Percentiles rank a stretch among this genome's conserved stretches.
phyloP scores from a whole-genome alignment of 2,888 invertebrate species.

The Strigamia transsilvanica region DNA sequence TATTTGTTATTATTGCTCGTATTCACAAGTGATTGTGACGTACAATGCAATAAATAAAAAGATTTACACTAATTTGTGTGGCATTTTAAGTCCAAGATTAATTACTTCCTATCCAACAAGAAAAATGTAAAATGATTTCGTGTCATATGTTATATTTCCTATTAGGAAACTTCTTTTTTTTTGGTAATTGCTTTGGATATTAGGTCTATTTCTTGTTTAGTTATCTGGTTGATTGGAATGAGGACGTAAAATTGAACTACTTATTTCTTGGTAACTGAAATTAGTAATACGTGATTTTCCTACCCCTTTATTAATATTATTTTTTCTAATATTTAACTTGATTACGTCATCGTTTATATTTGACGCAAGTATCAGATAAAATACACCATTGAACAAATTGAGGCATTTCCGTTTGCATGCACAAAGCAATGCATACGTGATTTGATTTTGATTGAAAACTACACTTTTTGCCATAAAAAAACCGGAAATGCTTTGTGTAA shows the following conservation, averaged over 20 bases:
- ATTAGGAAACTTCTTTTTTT: not conserved
- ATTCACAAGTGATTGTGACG: no score
- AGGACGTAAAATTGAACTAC: slow-evolving; percentile 16
- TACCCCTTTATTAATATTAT: no score
- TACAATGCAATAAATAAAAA: not conserved
- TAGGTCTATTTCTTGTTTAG: slow-evolving; percentile 7
- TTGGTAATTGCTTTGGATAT: not conserved
- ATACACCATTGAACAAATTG: no score
- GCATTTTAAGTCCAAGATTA: not conserved
- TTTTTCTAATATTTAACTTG: no score
- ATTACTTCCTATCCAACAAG: not conserved
- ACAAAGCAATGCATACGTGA: no score
- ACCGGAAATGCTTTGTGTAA: no score
- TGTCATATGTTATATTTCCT: slow-evolving; percentile 20
- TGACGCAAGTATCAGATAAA: no score
- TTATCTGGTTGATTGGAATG: slow-evolving; percentile 10
- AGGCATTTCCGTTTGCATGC: no score
- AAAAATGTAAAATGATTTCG: not conserved
- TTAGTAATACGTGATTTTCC: not conserved
- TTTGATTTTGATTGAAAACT: no score
- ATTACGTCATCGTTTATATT: no score
- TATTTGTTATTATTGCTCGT: no score
- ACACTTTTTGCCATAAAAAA: no score
- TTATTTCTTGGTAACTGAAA: not conserved
- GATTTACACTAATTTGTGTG: not conserved